Base-by-base conservation (phyloP, 2,888 invertebrate genomes). In the Tupiocoris notatus region DNA sequence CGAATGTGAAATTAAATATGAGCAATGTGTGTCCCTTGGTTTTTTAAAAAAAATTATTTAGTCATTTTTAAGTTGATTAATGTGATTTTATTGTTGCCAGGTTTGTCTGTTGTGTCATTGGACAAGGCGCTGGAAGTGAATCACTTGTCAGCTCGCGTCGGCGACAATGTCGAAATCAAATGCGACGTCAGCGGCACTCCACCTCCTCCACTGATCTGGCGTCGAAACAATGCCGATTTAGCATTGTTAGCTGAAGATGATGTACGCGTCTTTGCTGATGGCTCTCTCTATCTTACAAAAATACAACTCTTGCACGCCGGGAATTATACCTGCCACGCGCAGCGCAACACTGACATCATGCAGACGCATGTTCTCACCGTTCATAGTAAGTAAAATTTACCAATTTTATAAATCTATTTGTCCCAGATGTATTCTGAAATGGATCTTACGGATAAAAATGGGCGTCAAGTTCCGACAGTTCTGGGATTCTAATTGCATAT, bases 91-190 rank as follows among this genome's bases (percentile, higher is more conserved):
- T n/a, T n/a, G n/a, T n/a, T n/a, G n/a, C n/a, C 59, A 91, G 91
- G 90, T 84, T 88, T 91, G 64, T 89, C 90, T 1, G 89, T 91
- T 22, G 90, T 90, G 16, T 88, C 90, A 0, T 83, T 91, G 83
- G 91, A 91, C 84, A 90, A 91, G 82, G 89, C 90, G 21, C 85
- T 91, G 74, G 90, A 90, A 83, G 87, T 89, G 68, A 91, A 91
- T 82, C 88, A 89, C 81, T 86, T 91, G 77, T 87, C 89, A 39
- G 91, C 91, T 1, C 86, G 90, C 66, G 90, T 91, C 18, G 91
- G 90, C 24, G 91, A 91, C 83, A 92, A 91, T 83, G 89, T 92
- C 70, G 91, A 92, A 84, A 89, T 92, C 81, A 91, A 90, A 83
- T 92, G 92, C 83, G 91, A 91, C 83, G 90, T 92, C 66, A 89